These are phyloP conservation scores for Lycodopsis pacificus DNA, from an alignment of 2,797 vertebrate genomes.

Conservation along the genomic window DNA sequence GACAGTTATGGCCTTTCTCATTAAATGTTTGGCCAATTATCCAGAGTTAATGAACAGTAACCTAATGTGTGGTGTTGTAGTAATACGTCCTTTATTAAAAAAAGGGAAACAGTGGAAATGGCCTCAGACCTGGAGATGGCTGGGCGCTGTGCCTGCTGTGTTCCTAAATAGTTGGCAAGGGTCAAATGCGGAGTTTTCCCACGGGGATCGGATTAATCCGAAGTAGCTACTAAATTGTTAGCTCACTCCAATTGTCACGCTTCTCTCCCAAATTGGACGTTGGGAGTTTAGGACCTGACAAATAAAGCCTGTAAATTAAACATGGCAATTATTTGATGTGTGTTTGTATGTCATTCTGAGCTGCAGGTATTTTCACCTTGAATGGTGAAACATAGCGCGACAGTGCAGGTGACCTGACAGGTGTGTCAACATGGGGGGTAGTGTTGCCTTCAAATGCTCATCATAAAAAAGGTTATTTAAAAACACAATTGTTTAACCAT, in stretches of 20 bases:
- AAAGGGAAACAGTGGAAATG: neutral
- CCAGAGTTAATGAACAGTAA: neutral
- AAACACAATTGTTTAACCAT: too few species aligned
- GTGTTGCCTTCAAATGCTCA: conserved; percentile 30
- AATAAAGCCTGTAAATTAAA: neutral
- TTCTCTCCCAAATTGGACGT: neutral
- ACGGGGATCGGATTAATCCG: conserved; percentile 38
- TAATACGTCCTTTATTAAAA: too few species aligned
- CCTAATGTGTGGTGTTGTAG: neutral
- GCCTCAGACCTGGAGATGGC: neutral
- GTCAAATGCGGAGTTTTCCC: conserved; percentile 32
- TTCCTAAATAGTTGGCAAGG: conserved; percentile 22
- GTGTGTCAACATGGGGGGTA: neutral
- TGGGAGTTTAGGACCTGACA: neutral
- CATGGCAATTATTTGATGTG: neutral
- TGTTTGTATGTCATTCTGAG: neutral
- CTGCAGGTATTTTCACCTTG: neutral
- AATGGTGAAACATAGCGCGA: neutral
- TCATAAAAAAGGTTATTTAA: neutral
- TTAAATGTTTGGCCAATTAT: neutral
- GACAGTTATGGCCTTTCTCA: neutral
- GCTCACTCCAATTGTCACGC: neutral
- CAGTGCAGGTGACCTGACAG: too few species aligned
- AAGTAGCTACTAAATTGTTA: conserved; percentile 1
- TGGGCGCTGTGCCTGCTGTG: conserved; percentile 7